phyloP scores from a whole-genome alignment of 92 coral and sea anemone genomes.

The Isaurus tuberculatus region DNA sequence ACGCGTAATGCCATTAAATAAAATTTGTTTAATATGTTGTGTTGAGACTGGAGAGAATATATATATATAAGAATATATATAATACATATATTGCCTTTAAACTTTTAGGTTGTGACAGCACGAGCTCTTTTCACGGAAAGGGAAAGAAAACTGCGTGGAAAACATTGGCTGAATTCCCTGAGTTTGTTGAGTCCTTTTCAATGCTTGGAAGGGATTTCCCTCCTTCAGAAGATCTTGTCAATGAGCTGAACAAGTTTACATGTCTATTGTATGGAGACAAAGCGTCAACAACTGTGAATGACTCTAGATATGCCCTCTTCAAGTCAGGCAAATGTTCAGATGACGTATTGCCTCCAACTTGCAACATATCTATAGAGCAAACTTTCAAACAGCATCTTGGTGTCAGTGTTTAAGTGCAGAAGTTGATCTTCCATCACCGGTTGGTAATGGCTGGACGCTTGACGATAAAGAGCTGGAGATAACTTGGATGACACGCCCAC shows the following conservation, averaged over 20 bases:
- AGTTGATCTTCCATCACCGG: slow-evolving; percentile 43
- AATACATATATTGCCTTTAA: too few relatives aligned
- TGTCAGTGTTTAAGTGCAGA: slow-evolving; percentile 25
- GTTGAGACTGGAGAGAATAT: background rate
- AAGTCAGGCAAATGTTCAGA: slow-evolving; percentile 55
- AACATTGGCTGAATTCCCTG: slow-evolving; percentile 8
- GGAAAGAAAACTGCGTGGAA: slow-evolving; percentile 46
- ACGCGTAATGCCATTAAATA: background rate
- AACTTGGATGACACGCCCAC: slow-evolving; percentile 49
- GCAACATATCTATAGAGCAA: slow-evolving; percentile 43
- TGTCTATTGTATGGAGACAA: slow-evolving; percentile 53
- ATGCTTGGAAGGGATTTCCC: background rate
- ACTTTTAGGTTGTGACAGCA: slow-evolving; percentile 43
- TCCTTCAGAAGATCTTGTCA: slow-evolving; percentile 24
- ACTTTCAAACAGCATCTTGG: slow-evolving; percentile 52
- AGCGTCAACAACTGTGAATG: slow-evolving; percentile 20
- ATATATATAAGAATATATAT: background rate
- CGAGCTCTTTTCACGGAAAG: slow-evolving; percentile 43
- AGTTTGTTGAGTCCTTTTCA: slow-evolving; percentile 30
- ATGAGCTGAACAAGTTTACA: slow-evolving; percentile 26
- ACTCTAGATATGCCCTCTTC: slow-evolving; percentile 46
- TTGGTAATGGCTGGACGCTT: slow-evolving; percentile 47
- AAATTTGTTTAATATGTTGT: background rate
- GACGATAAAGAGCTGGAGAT: slow-evolving; percentile 1
- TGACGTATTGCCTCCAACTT: slow-evolving; percentile 50